Evolutionary conservation across 2,797 vertebrate species (phyloP).

Genomic region (Alcedo atthis): DNA sequence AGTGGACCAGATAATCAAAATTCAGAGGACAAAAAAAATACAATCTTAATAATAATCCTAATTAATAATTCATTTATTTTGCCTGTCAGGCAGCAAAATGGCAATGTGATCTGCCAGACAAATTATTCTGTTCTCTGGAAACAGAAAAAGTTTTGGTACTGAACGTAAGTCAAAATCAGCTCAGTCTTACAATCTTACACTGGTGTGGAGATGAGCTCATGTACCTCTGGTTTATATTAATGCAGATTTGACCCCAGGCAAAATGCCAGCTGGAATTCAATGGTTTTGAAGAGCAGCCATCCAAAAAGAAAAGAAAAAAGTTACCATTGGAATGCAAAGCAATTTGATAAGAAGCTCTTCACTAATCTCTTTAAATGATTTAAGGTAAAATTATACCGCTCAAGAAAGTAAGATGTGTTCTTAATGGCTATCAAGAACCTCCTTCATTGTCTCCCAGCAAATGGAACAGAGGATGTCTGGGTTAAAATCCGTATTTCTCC

Average conservation of each 20-base stretch:
- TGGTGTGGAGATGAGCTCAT: background rate
- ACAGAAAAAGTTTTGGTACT: background rate
- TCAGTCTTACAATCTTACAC: background rate
- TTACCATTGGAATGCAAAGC: background rate
- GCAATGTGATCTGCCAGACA: background rate
- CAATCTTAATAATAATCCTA: constrained; percentile 6
- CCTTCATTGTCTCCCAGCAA: background rate
- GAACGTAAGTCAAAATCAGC: background rate
- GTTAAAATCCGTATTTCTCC: background rate
- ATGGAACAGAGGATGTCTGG: background rate
- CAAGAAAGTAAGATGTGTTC: background rate
- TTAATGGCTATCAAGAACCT: background rate
- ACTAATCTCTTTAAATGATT: background rate
- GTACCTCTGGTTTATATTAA: background rate
- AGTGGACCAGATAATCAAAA: constrained; percentile 48
- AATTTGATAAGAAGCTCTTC: background rate
- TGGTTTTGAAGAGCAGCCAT: background rate
- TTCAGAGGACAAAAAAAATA: constrained; percentile 31
- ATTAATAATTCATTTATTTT: constrained; percentile 46
- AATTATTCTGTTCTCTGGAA: background rate
- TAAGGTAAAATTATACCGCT: background rate
- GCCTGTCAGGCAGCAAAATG: background rate
- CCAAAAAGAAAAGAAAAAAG: background rate
- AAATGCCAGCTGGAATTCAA: background rate
- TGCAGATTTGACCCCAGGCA: background rate